Conservation (phyloP, 2,888 invertebrate species). For the Chelonus formosanus region DNA sequence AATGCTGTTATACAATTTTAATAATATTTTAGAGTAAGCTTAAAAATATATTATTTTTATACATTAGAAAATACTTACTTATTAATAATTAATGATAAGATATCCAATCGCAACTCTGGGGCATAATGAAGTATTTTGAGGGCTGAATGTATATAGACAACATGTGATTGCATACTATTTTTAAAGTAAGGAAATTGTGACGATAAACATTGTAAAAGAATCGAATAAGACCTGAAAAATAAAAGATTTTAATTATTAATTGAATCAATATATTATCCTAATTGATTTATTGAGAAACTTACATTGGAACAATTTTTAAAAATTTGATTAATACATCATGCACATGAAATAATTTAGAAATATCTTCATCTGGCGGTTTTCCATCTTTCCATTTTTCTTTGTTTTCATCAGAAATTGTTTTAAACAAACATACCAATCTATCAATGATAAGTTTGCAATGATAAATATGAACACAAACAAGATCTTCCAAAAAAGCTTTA, state of each 20-base stretch:
- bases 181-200: too few species aligned
- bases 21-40: background rate
- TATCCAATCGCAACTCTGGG: too few species aligned
- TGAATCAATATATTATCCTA: too few species aligned
- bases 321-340: conserved; percentile 69
- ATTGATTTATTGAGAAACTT: conserved; percentile 51
- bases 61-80: too few species aligned
- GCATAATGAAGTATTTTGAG: too few species aligned
- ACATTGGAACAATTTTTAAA: conserved; percentile 71
- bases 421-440: conserved; percentile 71
- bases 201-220: too few species aligned
- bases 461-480: conserved; percentile 75
- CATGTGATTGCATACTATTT: too few species aligned
- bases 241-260: too few species aligned
- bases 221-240: too few species aligned
- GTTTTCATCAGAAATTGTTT: conserved; percentile 69
- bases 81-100: too few species aligned
- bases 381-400: conserved; percentile 70
- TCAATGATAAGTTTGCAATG: conserved; percentile 72
- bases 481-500: conserved; percentile 73
- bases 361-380: conserved; percentile 68
- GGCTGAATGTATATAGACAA: too few species aligned
- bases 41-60: too few species aligned
- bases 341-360: conserved; percentile 71
- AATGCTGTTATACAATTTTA: conserved; percentile 7